Evolutionary conservation across 2,888 invertebrate genomes (phyloP).

Genomic region (Trachelus iudaicus): DNA sequence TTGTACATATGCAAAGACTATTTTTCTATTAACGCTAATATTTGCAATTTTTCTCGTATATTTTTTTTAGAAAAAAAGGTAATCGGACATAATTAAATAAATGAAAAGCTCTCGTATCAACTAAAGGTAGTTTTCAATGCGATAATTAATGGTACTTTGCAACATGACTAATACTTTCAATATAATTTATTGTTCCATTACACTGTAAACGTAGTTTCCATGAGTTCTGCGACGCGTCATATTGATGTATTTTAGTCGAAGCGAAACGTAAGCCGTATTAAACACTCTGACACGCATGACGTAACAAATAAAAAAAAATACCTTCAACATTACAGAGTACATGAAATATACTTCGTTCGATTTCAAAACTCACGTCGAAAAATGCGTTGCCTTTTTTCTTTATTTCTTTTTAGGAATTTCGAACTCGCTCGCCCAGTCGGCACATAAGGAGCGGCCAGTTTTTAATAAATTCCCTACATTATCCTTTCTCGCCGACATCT

Average conservation of each 20-base stretch:
- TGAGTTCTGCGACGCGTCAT: conserved; percentile 19
- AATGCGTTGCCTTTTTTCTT: neutral
- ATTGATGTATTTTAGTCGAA: conserved; percentile 2
- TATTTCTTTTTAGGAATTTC: conserved; percentile 8
- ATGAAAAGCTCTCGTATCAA: too few relatives aligned
- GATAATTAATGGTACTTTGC: too few relatives aligned
- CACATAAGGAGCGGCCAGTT: conserved; percentile 4
- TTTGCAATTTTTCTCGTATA: too few relatives aligned
- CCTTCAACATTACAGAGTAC: too few relatives aligned
- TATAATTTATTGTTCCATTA: conserved; percentile 48
- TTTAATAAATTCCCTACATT: neutral
- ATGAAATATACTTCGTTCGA: too few relatives aligned
- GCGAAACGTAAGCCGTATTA: conserved; percentile 17
- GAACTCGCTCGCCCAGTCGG: conserved; percentile 7
- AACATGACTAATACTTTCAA: conserved; percentile 16
- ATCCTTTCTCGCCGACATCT: neutral
- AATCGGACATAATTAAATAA: too few relatives aligned
- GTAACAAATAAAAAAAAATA: neutral
- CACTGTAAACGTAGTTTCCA: conserved; percentile 36
- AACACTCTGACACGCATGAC: neutral
- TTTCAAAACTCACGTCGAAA: too few relatives aligned
- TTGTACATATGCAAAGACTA: too few relatives aligned
- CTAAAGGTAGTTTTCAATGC: too few relatives aligned
- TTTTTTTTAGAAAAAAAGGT: too few relatives aligned
- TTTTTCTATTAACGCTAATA: too few relatives aligned